phyloP scores from a whole-genome alignment of 2,888 invertebrate species.

The Cephus rjabovi region DNA sequence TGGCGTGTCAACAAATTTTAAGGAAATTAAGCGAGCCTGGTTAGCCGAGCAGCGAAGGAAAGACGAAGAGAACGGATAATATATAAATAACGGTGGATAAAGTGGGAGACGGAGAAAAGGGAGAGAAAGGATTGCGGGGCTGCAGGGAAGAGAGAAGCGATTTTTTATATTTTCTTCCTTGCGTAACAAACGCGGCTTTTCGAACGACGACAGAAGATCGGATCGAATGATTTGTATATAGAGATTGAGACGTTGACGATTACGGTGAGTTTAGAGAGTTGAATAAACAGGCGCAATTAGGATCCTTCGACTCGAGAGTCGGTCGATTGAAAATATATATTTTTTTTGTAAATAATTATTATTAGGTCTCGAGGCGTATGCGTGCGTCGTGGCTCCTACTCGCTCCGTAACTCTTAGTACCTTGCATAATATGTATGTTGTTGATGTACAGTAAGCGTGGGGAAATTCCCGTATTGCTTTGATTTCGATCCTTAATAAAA shows the following conservation, averaged over 20 bases:
- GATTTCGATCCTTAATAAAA: not conserved
- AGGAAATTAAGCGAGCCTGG: conserved; percentile 2
- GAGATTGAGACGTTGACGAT: not conserved
- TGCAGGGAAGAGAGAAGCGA: not conserved
- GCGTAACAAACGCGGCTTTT: not conserved
- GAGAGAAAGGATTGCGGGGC: not conserved
- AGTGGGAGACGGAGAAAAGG: not conserved
- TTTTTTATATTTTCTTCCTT: not conserved
- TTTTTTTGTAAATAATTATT: not conserved
- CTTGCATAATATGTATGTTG: conserved; percentile 24
- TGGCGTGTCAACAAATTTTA: not conserved
- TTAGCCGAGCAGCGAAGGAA: conserved; percentile 2
- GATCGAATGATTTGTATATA: not conserved
- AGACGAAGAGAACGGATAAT: not conserved
- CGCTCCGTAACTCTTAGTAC: conserved; percentile 28
- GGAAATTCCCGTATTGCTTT: not conserved
- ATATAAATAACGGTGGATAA: not conserved
- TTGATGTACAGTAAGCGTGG: not conserved
- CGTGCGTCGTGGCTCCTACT: not conserved
- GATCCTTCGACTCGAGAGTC: not conserved
- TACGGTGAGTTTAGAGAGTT: not conserved
- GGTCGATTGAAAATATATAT: not conserved
- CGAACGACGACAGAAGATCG: not conserved
- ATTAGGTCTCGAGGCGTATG: not conserved
- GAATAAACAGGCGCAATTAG: not conserved